Percentiles rank a stretch among this genome's conserved stretches.
These are phyloP conservation scores for Marisa cornuarietis DNA, from an alignment of 1,140 invertebrate species.

Conservation along the genomic window DNA sequence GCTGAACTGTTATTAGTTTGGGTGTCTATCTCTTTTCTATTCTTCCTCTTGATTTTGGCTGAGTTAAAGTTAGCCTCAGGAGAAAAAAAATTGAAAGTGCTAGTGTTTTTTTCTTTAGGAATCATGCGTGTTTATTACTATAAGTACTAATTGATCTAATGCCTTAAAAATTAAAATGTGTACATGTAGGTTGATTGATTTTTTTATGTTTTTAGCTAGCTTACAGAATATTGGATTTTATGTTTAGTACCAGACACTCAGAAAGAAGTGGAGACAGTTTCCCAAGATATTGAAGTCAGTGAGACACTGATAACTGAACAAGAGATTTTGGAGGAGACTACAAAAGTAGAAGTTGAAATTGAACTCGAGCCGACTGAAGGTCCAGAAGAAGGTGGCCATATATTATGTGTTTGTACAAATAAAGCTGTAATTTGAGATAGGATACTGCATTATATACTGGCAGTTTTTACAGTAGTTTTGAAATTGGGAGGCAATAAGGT, in stretches of 20 bases:
- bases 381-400: constrained; percentile 24
- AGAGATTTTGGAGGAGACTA: constrained; percentile 40
- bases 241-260: constrained; percentile 23
- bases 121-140: background rate
- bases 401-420: background rate
- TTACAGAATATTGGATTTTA: background rate
- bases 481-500: background rate
- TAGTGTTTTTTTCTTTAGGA: background rate
- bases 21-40: background rate
- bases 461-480: too few species aligned
- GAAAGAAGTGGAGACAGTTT: constrained; percentile 26
- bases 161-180: background rate
- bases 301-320: constrained; percentile 19
- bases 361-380: constrained; percentile 58
- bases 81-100: background rate
- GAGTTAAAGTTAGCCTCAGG: background rate
- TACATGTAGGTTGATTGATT: background rate
- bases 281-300: constrained; percentile 30
- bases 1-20: too few species aligned
- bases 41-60: constrained; percentile 1
- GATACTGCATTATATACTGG: background rate
- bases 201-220: background rate
- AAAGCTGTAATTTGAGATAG: background rate
- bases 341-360: constrained; percentile 40
- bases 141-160: background rate